phyloP scores from a whole-genome alignment of 92 coral and sea anemone species.

The Parazoanthus swiftii region DNA sequence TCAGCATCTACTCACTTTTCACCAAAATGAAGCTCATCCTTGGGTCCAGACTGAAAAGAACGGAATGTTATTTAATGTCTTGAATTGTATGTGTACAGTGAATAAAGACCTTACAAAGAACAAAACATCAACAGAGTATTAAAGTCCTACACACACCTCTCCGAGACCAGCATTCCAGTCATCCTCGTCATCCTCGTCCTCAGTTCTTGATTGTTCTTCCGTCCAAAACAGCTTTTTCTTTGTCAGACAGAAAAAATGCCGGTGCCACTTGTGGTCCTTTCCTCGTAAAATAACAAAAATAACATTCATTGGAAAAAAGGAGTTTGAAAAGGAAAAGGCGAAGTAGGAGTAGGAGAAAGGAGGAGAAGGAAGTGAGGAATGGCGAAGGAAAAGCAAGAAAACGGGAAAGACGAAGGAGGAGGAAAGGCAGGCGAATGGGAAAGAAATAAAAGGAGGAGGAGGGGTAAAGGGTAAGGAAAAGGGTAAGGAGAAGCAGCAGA shows the following conservation, averaged over 20 bases:
- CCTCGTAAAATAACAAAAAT: not conserved
- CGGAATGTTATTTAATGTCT: not conserved
- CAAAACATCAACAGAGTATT: not conserved
- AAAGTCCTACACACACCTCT: conserved; percentile 60
- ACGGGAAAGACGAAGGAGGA: too few species aligned
- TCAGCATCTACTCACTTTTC: conserved; percentile 70
- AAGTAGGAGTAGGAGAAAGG: too few species aligned
- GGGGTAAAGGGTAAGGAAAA: too few species aligned
- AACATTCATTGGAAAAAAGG: not conserved
- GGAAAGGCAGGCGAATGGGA: too few species aligned
- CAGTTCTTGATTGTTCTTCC: conserved; percentile 85
- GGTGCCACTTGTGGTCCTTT: conserved; percentile 84
- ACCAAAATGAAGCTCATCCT: conserved; percentile 98
- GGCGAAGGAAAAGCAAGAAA: too few species aligned
- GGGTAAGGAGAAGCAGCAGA: too few species aligned
- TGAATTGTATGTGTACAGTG: not conserved
- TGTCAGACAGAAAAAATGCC: conserved; percentile 91
- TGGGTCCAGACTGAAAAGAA: conserved; percentile 66
- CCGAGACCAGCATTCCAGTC: conserved; percentile 65
- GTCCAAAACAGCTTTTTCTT: conserved; percentile 91
- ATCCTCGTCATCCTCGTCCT: conserved; percentile 93
- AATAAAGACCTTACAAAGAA: not conserved
- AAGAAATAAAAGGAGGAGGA: too few species aligned
- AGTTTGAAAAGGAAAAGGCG: too few species aligned
- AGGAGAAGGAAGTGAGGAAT: too few species aligned